Percentiles rank a stretch among this genome's conserved stretches.
These are phyloP conservation scores for Halcyon smyrnensis DNA, from an alignment of 2,797 vertebrate genomes.

Conservation along the genomic window DNA sequence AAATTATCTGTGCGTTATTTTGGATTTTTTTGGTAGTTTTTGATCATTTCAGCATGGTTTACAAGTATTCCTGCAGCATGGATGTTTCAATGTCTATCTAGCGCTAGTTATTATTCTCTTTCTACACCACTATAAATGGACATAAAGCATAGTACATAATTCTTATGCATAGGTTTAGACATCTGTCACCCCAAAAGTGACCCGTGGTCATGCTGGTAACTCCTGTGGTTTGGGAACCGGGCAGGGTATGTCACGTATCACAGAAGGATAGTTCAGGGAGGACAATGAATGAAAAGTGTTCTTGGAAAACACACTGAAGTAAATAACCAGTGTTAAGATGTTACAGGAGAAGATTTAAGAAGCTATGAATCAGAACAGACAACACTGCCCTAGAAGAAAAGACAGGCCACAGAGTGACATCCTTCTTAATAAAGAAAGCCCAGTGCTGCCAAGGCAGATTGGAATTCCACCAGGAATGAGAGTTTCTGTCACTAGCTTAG, in stretches of 20 bases:
- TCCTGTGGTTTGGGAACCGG: not conserved
- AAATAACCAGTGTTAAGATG: conserved; percentile 38
- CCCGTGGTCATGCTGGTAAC: not conserved
- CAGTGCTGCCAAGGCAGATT: conserved; percentile 48
- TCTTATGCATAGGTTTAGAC: not conserved
- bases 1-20: not conserved
- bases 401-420: not conserved
- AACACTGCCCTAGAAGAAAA: conserved; percentile 15
- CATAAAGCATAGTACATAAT: not conserved
- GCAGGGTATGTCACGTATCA: not conserved
- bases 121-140: not conserved
- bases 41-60: not conserved
- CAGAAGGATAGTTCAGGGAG: not conserved
- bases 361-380: conserved; percentile 46
- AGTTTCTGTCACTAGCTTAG: conserved; percentile 42
- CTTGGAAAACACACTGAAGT: conserved; percentile 4
- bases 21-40: not conserved
- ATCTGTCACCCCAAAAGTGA: not conserved
- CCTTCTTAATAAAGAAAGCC: conserved; percentile 48
- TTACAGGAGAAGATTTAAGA: conserved; percentile 31
- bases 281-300: not conserved
- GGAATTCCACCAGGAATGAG: conserved; percentile 51
- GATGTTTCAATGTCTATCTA: not conserved
- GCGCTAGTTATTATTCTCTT: not conserved
- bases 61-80: not conserved